A percentile compares a stretch with the other conserved stretches of the same genome.
Conservation (phyloP, 2,113 vertebrate species). For the Mesocricetus auratus region DNA sequence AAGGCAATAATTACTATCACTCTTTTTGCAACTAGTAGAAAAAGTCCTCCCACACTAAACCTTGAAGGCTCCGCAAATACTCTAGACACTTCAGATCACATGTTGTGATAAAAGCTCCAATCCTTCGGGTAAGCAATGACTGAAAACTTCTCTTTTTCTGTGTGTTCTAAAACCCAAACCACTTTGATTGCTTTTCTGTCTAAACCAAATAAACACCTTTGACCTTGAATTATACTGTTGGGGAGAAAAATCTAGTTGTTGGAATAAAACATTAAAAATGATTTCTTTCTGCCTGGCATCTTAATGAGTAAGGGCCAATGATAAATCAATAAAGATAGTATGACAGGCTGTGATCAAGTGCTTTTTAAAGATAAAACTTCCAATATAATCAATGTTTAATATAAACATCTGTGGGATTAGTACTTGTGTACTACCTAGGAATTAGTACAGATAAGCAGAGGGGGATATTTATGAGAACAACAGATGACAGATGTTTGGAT, state of each 20-base stretch:
- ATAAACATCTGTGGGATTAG: neutral
- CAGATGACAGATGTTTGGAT: neutral
- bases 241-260: slow-evolving; percentile 72
- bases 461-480: neutral
- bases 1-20: slow-evolving; percentile 79
- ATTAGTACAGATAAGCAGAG: slow-evolving; percentile 15
- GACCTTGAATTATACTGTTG: slow-evolving; percentile 78
- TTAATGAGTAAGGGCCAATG: slow-evolving; percentile 69
- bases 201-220: slow-evolving; percentile 76
- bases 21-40: slow-evolving; percentile 60
- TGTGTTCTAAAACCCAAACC: slow-evolving; percentile 61
- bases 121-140: slow-evolving; percentile 65
- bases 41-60: slow-evolving; percentile 37
- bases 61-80: slow-evolving; percentile 73
- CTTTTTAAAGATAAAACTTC: slow-evolving; percentile 56
- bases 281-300: slow-evolving; percentile 69
- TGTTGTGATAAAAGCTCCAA: slow-evolving; percentile 66
- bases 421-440: neutral
- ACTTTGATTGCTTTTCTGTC: slow-evolving; percentile 77
- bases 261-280: slow-evolving; percentile 63
- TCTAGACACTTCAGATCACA: slow-evolving; percentile 55
- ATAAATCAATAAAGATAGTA: slow-evolving; percentile 69
- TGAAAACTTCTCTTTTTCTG: slow-evolving; percentile 43
- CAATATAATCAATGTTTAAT: slow-evolving; percentile 59
- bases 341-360: slow-evolving; percentile 64